These are phyloP conservation scores for Sphenopsis melanotis DNA, from an alignment of 2,797 vertebrate species.

Conservation along the genomic window DNA sequence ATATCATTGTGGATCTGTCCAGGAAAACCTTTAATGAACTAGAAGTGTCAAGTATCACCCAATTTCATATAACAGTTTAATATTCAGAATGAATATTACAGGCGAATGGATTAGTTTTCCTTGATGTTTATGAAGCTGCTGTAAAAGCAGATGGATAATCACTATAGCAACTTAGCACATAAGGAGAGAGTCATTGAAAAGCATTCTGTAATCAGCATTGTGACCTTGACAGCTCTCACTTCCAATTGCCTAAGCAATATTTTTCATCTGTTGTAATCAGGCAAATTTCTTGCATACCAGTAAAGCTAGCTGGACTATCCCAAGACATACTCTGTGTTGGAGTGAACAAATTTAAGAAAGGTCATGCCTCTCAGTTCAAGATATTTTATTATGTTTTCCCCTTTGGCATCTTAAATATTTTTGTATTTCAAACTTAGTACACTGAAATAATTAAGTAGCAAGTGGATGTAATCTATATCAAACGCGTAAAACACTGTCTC, in stretches of 20 bases:
- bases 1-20: background rate
- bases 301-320: background rate
- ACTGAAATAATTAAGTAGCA: background rate
- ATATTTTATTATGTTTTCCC: background rate
- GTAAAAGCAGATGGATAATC: conserved; percentile 65
- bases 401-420: background rate
- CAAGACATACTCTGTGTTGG: background rate
- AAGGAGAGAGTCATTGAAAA: conserved; percentile 44
- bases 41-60: background rate
- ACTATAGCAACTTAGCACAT: conserved; percentile 53
- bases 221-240: conserved; percentile 39
- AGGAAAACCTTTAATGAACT: conserved; percentile 26
- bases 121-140: conserved; percentile 49
- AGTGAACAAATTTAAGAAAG: background rate
- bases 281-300: background rate
- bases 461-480: background rate
- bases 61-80: conserved; percentile 33
- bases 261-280: conserved; percentile 38
- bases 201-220: conserved; percentile 25
- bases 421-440: background rate
- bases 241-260: conserved; percentile 20
- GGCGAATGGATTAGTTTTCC: conserved; percentile 44
- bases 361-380: background rate
- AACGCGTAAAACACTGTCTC: background rate
- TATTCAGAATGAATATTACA: conserved; percentile 44